phyloP scores from a whole-genome alignment of 2,888 invertebrate genomes.

The Adineta ricciae region DNA sequence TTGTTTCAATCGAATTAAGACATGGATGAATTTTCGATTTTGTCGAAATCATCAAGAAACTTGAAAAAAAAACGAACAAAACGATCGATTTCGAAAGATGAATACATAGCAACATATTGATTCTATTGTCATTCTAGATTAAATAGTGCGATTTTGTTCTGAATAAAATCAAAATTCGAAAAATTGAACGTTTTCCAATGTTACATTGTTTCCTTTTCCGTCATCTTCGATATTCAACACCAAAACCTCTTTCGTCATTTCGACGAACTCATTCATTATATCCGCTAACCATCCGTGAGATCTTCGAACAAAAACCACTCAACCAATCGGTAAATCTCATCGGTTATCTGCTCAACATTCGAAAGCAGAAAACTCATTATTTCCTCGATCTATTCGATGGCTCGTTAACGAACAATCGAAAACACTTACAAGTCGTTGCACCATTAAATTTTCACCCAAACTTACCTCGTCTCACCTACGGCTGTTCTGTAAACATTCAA shows the following conservation, averaged over 20 bases:
- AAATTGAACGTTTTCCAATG: neutral
- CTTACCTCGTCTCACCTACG: neutral
- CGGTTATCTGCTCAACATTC: neutral
- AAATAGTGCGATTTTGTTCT: no score
- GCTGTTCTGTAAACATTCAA: slow-evolving; percentile 8
- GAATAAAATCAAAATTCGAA: no score
- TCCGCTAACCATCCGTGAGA: neutral
- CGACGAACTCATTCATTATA: neutral
- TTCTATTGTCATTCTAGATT: no score
- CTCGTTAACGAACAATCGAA: neutral
- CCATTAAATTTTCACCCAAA: neutral
- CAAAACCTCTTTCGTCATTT: neutral
- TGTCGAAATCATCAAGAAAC: neutral
- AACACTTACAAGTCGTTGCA: slow-evolving; percentile 16
- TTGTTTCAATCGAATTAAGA: neutral
- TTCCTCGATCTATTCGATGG: slow-evolving; percentile 20
- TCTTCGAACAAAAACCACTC: neutral
- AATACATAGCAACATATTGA: neutral
- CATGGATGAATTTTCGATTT: neutral
- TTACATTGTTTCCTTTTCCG: neutral
- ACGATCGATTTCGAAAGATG: neutral
- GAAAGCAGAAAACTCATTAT: slow-evolving; percentile 16
- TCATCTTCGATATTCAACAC: neutral
- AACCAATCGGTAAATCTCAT: neutral
- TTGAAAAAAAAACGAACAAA: neutral